Base-by-base conservation (phyloP, 2,797 vertebrate species). In the Antennarius maculatus region DNA sequence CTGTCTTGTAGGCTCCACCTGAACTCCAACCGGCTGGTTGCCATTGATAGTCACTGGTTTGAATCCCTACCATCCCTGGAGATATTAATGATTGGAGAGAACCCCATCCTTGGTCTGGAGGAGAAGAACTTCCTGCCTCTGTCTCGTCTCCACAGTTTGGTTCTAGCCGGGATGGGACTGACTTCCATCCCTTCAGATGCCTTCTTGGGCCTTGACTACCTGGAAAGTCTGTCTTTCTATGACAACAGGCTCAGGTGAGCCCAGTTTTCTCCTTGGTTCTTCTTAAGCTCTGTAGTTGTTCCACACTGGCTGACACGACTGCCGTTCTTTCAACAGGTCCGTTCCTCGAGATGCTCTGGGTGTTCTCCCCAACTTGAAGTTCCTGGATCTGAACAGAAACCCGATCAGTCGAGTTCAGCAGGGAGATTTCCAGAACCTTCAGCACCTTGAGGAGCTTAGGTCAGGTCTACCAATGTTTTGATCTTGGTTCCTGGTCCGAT, bases 41-140 rank as follows among this genome's bases (percentile, higher is more conserved):
- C 92, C 48, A 94, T 95, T 1, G 88, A 94, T 77, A 93, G 92
- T 46, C 90, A 85, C 29, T 95, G 95, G 94, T 95, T 95, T 16
- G 89, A 93, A 69, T 88, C 91, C n/a, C 88, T 95, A 47, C 94
- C 94, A 0, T 93, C 92, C 14, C 83, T 95, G 75, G 94, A 95
- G 88, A 95, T 95, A 66, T 88, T 95, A 52, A 95, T 95, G 95
- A 93, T 95, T 4, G 95, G 95, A 10, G 94, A 95, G 77, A 95
- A 95, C 75, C 93, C 94, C 8, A 93, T 95, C 66, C 84, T 93
- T 51, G 93, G 90, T 13, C 81, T 95, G 59, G 89, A 92, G 66
- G 92, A 93, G 34, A 88, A 90, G 80, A 94, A 93, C 78, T 95
- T 95, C 79, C 86, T 86, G 66, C 94, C 93, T 2, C 85, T 95